These are phyloP conservation scores for Bombus pyrosoma DNA, from an alignment of 1,140 invertebrate species.

Conservation along the genomic window DNA sequence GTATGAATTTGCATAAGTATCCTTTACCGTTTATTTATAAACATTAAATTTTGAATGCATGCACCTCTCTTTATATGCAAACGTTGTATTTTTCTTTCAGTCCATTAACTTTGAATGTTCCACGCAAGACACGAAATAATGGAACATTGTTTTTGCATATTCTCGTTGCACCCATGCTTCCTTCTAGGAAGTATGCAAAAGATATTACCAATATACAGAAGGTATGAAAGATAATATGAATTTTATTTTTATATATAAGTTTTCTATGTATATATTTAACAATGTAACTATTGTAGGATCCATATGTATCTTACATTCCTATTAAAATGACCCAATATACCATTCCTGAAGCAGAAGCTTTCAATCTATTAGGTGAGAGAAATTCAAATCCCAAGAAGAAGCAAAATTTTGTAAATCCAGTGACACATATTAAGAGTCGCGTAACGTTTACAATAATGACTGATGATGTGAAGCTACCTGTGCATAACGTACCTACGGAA, in stretches of 20 bases:
- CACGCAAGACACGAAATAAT: constrained; percentile 88
- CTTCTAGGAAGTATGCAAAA: constrained; percentile 78
- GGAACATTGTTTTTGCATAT: constrained; percentile 89
- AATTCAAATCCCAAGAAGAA: constrained; percentile 49
- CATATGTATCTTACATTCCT: constrained; percentile 82
- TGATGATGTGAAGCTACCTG: constrained; percentile 85
- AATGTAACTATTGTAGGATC: constrained; percentile 79
- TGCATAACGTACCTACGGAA: constrained; percentile 85
- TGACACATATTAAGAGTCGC: constrained; percentile 85
- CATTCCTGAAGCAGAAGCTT: constrained; percentile 88
- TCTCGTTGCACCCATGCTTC: constrained; percentile 79
- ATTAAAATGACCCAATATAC: constrained; percentile 87
- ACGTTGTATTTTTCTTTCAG: constrained; percentile 76
- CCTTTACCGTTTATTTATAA: no score
- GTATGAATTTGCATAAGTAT: neutral
- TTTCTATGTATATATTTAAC: constrained; percentile 26
- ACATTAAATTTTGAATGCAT: neutral
- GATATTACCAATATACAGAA: constrained; percentile 76
- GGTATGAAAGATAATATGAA: constrained; percentile 51
- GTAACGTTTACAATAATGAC: constrained; percentile 86
- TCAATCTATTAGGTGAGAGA: constrained; percentile 88
- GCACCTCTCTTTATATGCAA: neutral
- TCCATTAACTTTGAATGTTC: constrained; percentile 86
- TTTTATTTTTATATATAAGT: neutral
- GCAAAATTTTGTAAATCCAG: constrained; percentile 65